Evolutionary conservation across 1,140 invertebrate species (phyloP).

Genomic region (Venustaconcha ellipsiformis): DNA sequence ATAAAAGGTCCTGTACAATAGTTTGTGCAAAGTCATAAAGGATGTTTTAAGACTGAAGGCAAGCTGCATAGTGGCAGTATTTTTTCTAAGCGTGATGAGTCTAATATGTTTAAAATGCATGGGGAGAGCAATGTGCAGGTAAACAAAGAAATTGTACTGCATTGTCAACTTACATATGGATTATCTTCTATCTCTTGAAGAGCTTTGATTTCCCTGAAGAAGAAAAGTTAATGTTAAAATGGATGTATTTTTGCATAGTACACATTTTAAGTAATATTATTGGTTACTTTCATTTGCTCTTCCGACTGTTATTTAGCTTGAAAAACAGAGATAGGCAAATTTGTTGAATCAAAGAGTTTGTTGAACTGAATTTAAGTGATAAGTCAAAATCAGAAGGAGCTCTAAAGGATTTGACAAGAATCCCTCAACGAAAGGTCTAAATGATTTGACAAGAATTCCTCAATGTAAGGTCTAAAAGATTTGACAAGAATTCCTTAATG

Average conservation of each 20-base stretch:
- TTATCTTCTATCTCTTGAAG: slow-evolving; percentile 85
- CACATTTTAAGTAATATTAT: not conserved
- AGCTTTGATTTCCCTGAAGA: slow-evolving; percentile 87
- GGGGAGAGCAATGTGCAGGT: not conserved
- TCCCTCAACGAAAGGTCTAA: too few species aligned
- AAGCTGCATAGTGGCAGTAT: not conserved
- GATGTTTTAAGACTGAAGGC: not conserved
- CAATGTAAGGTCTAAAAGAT: too few species aligned
- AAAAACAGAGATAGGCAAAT: not conserved
- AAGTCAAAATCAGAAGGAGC: not conserved
- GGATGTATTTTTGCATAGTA: not conserved
- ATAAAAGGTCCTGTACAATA: not conserved
- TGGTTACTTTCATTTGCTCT: not conserved
- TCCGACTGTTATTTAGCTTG: not conserved
- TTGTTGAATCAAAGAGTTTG: too few species aligned
- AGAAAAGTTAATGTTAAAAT: slow-evolving; percentile 9
- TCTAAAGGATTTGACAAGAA: too few species aligned
- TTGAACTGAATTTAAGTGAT: not conserved
- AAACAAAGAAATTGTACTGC: not conserved
- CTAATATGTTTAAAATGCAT: not conserved
- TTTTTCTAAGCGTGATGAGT: not conserved
- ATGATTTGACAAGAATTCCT: too few species aligned
- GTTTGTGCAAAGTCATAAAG: too few species aligned
- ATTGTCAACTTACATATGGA: slow-evolving; percentile 82
- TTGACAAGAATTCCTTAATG: too few species aligned